Base-by-base conservation (phyloP, 2,797 vertebrate species). In the Carapus acus region DNA sequence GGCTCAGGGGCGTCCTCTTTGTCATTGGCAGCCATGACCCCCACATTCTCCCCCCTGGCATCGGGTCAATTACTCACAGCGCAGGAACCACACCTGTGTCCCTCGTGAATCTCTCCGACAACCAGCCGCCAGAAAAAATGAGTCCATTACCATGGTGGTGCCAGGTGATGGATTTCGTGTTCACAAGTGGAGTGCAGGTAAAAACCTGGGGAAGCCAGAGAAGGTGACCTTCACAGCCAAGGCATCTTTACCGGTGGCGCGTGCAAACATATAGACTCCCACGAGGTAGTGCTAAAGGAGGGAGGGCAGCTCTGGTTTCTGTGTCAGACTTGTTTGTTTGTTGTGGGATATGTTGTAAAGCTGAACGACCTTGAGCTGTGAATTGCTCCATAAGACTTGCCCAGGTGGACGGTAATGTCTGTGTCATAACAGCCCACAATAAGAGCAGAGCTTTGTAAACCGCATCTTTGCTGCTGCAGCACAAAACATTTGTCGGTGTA, bases 141-240 rank as follows among this genome's bases (percentile, higher is more conserved):
- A 82, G 81, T 81, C 81, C 71, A 85, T 88, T 85, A 86, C 79
- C 83, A 79, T 67, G 72, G 71, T 53, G 73, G 80, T 76, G 78
- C 83, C 83, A 81, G 78, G 85, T 88, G 88, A 89, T 88, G 85
- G 87, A 90, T 90, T 86, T 85, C 74, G 65, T 67, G 76, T 79
- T 83, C 55, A 40, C 67, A 45, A 19, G 79, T 70, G 71, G 81
- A 83, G 79, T 67, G 79, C 74, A 80, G 83, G 81, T 82, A 78
- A 79, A 81, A 84, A 79, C 70, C 74, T 50, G 51, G 68, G 76
- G 78, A 75, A 78, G 78, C 69, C 53, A 21, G 60, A 73, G 76
- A 86, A 88, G 83, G 87, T 90, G 78, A 89, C 87, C 86, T 87
- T 86, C 73, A 77, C 72, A 46, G 70, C 58, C 34, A 74, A 62